phyloP scores from a whole-genome alignment of 64 coral and sea anemone genomes.

The Pocillopora verrucosa region DNA sequence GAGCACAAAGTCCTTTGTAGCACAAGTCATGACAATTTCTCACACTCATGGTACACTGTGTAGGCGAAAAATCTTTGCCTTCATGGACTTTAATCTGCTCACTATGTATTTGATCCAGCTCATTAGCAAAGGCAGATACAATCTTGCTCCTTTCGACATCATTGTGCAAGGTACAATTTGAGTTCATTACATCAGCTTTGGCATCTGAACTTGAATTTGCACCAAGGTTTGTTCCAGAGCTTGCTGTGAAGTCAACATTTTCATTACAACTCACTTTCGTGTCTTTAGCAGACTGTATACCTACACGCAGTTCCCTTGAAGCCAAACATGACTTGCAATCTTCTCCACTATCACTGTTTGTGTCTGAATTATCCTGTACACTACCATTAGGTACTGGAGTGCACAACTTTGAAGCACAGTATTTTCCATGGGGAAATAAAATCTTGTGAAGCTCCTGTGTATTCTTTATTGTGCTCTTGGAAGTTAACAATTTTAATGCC shows the following conservation, averaged over 20 bases:
- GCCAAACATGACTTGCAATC: background rate
- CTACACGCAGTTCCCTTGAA: background rate
- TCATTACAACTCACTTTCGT: background rate
- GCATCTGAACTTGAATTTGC: background rate
- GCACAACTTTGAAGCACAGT: background rate
- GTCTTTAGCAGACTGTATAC: background rate
- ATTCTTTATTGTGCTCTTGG: background rate
- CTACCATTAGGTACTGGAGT: background rate
- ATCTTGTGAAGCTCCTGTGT: background rate
- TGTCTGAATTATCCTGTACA: background rate
- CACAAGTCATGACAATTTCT: background rate
- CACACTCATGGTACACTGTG: background rate
- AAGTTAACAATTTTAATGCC: slow-evolving; percentile 50
- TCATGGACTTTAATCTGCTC: background rate
- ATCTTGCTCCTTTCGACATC: background rate
- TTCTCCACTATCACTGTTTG: background rate
- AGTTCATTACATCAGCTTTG: background rate
- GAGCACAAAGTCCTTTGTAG: background rate
- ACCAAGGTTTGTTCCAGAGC: background rate
- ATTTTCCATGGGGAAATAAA: background rate
- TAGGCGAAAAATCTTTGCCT: background rate
- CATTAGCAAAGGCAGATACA: background rate
- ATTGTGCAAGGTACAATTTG: background rate
- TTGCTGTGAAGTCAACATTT: background rate
- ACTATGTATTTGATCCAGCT: background rate